Base-by-base conservation (phyloP, 2,888 invertebrate genomes). In the Panopea generosa region DNA sequence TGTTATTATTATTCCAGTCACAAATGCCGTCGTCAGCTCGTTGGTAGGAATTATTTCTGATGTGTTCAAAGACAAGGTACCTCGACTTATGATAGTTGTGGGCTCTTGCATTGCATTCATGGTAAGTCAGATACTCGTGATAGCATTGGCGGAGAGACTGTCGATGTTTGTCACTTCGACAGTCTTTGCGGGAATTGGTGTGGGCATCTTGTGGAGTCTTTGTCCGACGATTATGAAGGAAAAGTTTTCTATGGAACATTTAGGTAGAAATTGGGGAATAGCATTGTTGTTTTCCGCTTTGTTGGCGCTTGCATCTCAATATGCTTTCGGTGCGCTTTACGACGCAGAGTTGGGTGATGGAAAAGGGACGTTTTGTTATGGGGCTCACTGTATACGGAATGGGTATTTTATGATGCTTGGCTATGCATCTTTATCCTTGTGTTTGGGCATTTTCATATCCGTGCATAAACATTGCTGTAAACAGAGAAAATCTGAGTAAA, bases 251-350 rank as follows among this genome's bases (percentile, higher is more conserved):
- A 65, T 84, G 0, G 73, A 69, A 9, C 76, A 84, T 49, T 47
- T 85, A 22, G 82, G 85, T 11, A 57, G 85, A 16, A 85, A 85
- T 60, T 85, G 85, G 85, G 85, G 85, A n/a, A 81, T 83, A 20
- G 68, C 81, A 1, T 53, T 85, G 3, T 43, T 85, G 20, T n/a
- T 81, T 1, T 76, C 77, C 0, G 63, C 83, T 1, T 20, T 82
- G 6, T 33, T 84, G 16, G 85, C 81, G 18, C 62, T 81, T 18
- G 82, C 62, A 1, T 52, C 63, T 6, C 83, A 85, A 56, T 74
- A 77, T 61, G 29, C 65, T 6, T 85, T 71, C 55, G 85, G 85
- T 2, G 79, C 74, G n/a, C 26, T 85, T 9, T 85, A 85, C 50
- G 85, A 85, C 29, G 26, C 29, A 2, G 16, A 75, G 33, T 52